These are phyloP conservation scores for Cygnus atratus DNA, from an alignment of 2,113 vertebrate genomes.

Conservation along the genomic window DNA sequence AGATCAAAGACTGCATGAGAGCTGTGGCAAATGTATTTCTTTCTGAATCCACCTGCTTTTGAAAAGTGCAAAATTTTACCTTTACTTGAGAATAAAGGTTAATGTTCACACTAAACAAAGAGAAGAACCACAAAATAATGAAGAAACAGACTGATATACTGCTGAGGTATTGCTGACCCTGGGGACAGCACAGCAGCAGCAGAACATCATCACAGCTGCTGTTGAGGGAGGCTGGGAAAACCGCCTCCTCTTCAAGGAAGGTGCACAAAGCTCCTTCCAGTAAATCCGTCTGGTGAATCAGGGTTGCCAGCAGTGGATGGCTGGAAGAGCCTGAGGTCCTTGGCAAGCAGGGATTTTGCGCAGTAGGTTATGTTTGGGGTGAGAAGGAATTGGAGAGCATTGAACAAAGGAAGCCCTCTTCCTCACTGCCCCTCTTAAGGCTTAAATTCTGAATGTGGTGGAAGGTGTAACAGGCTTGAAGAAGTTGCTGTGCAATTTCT, in stretches of 20 bases:
- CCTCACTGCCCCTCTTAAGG: neutral
- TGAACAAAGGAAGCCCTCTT: neutral
- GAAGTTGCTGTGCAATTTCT: neutral
- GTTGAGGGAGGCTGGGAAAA: neutral
- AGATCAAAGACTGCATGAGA: neutral
- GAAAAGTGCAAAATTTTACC: neutral
- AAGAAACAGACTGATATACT: neutral
- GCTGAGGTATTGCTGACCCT: neutral
- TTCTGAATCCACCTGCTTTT: fast-evolving
- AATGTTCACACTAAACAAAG: neutral
- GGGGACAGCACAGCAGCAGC: neutral
- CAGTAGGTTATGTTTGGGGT: neutral
- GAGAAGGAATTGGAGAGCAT: neutral
- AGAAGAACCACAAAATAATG: neutral
- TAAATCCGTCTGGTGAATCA: neutral
- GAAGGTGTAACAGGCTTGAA: neutral
- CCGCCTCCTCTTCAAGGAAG: neutral
- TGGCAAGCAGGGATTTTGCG: neutral
- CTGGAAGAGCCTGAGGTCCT: neutral
- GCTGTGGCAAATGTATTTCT: neutral
- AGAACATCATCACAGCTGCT: neutral
- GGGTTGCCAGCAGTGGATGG: neutral
- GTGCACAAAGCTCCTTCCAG: neutral
- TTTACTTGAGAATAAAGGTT: neutral
- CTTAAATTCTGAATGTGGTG: fast-evolving